A percentile compares a stretch with the other conserved stretches of the same genome.
Evolutionary conservation across 2,113 vertebrate genomes (phyloP).

Genomic region (Gnathonemus echidnorhynchus): DNA sequence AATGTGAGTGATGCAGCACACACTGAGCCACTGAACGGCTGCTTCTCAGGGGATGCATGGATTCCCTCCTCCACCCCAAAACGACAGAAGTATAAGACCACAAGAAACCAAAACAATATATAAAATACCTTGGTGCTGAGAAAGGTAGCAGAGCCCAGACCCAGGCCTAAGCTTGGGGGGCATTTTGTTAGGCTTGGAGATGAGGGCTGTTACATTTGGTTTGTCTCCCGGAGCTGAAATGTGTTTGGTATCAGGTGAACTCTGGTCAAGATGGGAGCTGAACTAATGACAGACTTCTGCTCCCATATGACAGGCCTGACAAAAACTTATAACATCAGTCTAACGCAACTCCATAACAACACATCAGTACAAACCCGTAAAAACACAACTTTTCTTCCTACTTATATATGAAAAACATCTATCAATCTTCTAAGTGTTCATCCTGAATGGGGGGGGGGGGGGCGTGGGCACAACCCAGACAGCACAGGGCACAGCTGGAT

Average conservation of each 20-base stretch:
- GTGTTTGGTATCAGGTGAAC: background rate
- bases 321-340: background rate
- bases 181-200: background rate
- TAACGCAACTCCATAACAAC: background rate
- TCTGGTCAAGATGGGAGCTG: background rate
- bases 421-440: background rate
- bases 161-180: background rate
- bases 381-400: background rate
- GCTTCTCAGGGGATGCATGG: background rate
- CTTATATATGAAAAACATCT: background rate
- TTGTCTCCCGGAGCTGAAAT: background rate
- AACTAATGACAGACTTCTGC: background rate
- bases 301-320: background rate
- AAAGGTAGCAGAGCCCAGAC: background rate
- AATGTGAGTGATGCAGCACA: background rate
- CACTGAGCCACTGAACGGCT: background rate
- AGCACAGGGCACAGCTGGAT: background rate
- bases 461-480: background rate
- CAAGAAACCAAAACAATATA: background rate
- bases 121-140: background rate
- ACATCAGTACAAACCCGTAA: background rate
- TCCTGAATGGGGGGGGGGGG: background rate
- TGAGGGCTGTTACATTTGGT: background rate
- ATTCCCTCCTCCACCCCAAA: background rate
- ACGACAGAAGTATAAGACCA: background rate